These are phyloP conservation scores for Cancer borealis DNA, from an alignment of 2,888 invertebrate species.

Conservation along the genomic window DNA sequence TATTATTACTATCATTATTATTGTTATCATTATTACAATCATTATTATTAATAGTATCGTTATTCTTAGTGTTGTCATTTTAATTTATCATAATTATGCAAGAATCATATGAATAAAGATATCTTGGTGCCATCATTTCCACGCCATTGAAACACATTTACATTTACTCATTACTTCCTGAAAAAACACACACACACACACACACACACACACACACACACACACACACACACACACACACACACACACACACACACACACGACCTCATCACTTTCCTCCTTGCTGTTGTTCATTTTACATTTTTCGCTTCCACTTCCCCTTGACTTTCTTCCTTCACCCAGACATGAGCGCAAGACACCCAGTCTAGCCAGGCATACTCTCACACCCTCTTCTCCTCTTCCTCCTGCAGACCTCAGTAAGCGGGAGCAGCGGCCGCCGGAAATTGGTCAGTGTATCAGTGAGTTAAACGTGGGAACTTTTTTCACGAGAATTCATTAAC, in stretches of 20 bases:
- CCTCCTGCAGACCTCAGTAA: background rate
- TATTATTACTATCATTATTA: background rate
- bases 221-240: constrained; percentile 35
- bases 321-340: background rate
- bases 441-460: constrained; percentile 71
- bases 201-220: constrained; percentile 29
- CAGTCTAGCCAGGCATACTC: background rate
- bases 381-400: background rate
- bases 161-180: background rate
- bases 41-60: background rate
- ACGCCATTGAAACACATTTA: background rate
- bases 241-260: constrained; percentile 39
- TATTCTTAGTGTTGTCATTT: background rate
- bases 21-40: background rate
- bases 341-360: constrained; percentile 15
- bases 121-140: background rate
- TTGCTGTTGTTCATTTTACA: background rate
- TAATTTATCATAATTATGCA: background rate
- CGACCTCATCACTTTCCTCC: background rate
- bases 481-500: constrained; percentile 51
- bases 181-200: constrained; percentile 28
- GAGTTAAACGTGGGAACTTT: constrained; percentile 69
- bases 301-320: background rate
- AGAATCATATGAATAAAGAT: background rate
- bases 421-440: constrained; percentile 36